Evolutionary conservation across 2,888 invertebrate species (phyloP), one percentile per base, ranked within the genome.

Genomic region (Lepetodrilus schrolli): DNA sequence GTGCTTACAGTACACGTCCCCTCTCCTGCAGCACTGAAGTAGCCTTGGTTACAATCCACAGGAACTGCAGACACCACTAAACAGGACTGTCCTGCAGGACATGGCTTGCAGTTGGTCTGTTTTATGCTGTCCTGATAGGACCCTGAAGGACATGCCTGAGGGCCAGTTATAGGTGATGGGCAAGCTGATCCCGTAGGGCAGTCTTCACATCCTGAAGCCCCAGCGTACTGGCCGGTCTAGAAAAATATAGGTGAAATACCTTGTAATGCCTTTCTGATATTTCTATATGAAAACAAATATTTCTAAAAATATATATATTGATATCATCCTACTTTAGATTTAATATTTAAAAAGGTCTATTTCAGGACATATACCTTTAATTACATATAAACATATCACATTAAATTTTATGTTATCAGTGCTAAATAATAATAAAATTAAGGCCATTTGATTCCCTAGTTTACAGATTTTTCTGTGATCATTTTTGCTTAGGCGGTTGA

Each of bases 141-240:
- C 4, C 90, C 89, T 30, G 82, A 82, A 0, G 82, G 79, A 79
- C 90, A 90, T 4, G 75, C 65, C 4, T 82, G 79, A n/a, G 80
- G 84, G 1, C 82, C 79, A 7, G 83, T 74, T 4, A 81, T 75
- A 0, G 86, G 84, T 5, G 84, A 83, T 4, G 86, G 84, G 74
- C 89, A 90, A 37, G 81, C 81, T 51, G 80, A 85, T 1, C 89
- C 89, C 4, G 77, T 80, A 20, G 85, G 82, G 73, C 89, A 90
- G 17, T 75, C 49, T 17, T 80, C 75, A 78, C 89, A 90, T 1
- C 66, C 49, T 4, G 83, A 83, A 4, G 84, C 85, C 65, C 84
- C 82, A 13, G 84, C 83, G 75, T 89, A 89, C 68, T 87, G 79
- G 10, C 89, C 89, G 76, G 74, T 66, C 89, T 89, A 79, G 4